phyloP scores from a whole-genome alignment of 2,797 vertebrate genomes.

The Sciurus carolinensis region DNA sequence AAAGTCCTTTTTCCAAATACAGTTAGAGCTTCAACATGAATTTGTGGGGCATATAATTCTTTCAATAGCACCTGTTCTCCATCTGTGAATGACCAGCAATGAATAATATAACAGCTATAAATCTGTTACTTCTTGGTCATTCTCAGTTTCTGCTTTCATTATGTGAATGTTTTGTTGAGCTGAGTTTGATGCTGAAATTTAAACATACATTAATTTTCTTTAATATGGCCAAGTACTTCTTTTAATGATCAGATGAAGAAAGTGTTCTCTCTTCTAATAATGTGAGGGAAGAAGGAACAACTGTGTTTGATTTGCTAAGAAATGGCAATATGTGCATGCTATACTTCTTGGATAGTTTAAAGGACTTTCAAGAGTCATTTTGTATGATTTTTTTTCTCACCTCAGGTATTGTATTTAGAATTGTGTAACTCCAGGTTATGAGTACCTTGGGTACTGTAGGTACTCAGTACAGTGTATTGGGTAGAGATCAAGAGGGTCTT shows the following conservation, averaged over 20 bases:
- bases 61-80: background rate
- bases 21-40: background rate
- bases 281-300: background rate
- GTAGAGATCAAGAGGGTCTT: background rate
- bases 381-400: background rate
- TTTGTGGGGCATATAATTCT: background rate
- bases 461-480: background rate
- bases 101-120: background rate
- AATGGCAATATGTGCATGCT: background rate
- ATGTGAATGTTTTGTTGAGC: background rate
- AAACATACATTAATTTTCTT: conserved; percentile 49
- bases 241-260: conserved; percentile 25
- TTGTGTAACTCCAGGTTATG: background rate
- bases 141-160: conserved; percentile 52
- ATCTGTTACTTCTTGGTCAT: conserved; percentile 5
- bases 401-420: conserved; percentile 45
- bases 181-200: conserved; percentile 56
- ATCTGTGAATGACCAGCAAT: background rate
- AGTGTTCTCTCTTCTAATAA: conserved; percentile 47
- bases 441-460: background rate
- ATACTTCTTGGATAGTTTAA: background rate
- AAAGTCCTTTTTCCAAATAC: background rate
- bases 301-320: conserved; percentile 2
- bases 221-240: background rate
- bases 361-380: conserved; percentile 49